phyloP scores from a whole-genome alignment of 2,888 invertebrate genomes.

The Polymixis flavicincta region DNA sequence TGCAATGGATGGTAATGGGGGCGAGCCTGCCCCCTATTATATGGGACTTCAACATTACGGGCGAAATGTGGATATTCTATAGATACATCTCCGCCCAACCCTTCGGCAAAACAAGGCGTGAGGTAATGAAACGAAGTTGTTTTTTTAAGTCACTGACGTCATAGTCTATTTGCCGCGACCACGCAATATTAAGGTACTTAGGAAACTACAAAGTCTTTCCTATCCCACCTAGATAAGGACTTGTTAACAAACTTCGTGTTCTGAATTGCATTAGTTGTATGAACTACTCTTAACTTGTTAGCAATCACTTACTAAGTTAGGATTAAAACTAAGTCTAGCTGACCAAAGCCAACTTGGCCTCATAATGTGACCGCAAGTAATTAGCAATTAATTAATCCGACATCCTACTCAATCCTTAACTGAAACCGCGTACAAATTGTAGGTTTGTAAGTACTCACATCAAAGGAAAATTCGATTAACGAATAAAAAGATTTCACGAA shows the following conservation, averaged over 20 bases:
- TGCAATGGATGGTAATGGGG: too few species aligned
- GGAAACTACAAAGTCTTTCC: conserved; percentile 42
- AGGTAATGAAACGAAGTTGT: neutral
- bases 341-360: conserved; percentile 3
- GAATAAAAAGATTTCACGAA: conserved; percentile 53
- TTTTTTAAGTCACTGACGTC: conserved; percentile 19
- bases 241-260: conserved; percentile 42
- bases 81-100: too few species aligned
- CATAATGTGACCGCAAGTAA: conserved; percentile 42
- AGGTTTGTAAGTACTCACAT: conserved; percentile 36
- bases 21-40: too few species aligned
- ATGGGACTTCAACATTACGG: too few species aligned
- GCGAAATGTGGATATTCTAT: too few species aligned
- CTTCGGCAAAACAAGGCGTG: too few species aligned
- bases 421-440: conserved; percentile 22
- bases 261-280: conserved; percentile 47
- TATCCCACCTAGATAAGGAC: conserved; percentile 29
- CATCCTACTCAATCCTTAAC: conserved; percentile 18
- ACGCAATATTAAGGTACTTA: conserved; percentile 24
- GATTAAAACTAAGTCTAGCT: conserved; percentile 38
- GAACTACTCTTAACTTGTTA: conserved; percentile 48
- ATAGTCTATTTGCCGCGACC: conserved; percentile 15
- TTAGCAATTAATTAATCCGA: conserved; percentile 51
- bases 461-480: conserved; percentile 60
- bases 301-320: conserved; percentile 43